Base-by-base conservation (phyloP, 2,888 invertebrate species). In the Silvanus unidentatus region DNA sequence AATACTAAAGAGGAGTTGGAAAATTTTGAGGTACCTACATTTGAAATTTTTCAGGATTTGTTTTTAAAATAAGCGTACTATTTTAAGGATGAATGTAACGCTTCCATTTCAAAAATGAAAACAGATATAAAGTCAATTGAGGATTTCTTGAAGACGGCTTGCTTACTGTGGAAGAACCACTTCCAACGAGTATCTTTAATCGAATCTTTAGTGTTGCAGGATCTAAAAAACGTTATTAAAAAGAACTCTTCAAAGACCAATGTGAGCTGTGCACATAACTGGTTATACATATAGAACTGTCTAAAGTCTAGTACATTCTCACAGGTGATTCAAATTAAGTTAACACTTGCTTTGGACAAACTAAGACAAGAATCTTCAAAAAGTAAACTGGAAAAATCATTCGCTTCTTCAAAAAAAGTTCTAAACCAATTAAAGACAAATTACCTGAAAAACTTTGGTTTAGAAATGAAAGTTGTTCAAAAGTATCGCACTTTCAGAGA, bases 91-190 rank as follows among this genome's bases (percentile, higher is more conserved):
- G n/a, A n/a, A n/a, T n/a, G n/a, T n/a, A n/a, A n/a, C n/a, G n/a
- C n/a, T n/a, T n/a, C n/a, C n/a, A n/a, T n/a, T n/a, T n/a, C n/a
- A n/a, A n/a, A n/a, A n/a, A n/a, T n/a, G n/a, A n/a, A n/a, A n/a
- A n/a, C n/a, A n/a, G n/a, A n/a, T n/a, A n/a, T n/a, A n/a, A n/a
- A n/a, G n/a, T n/a, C n/a, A n/a, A n/a, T n/a, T n/a, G n/a, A n/a
- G n/a, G 32, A 32, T 12, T 9, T 32, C n/a, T 32, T 32, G 5
- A 9, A 32, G n/a, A 8, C 13, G 3, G 4, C 58, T 1, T 45
- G 59, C 2, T 48, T 43, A 12, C 47, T 67, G 13, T 68, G 64
- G 61, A 61, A 65, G 43, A 47, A 42, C 3, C 64, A 68, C 45
- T 64, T 63, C 41, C 30, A 49, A 3, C 50, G 68, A 42, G 42